A percentile compares a stretch with the other conserved stretches of the same genome.
phyloP scores from a whole-genome alignment of 2,797 vertebrate species.

The Masticophis lateralis region DNA sequence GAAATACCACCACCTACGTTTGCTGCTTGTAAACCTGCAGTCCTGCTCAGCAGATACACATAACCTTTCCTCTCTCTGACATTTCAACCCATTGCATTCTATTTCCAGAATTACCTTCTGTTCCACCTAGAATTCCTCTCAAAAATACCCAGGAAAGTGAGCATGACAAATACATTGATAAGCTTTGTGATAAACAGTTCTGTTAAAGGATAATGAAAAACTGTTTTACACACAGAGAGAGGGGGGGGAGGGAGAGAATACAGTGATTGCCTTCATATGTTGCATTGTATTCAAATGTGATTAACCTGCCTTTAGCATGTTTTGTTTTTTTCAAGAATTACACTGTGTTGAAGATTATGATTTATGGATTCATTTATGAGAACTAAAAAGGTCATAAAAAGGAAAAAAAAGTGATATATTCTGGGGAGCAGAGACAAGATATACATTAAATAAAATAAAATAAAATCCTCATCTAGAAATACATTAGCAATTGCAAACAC shows the following conservation, averaged over 20 bases:
- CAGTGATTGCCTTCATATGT: background rate
- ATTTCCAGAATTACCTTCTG: background rate
- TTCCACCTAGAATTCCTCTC: background rate
- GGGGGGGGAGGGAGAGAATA: too few relatives aligned
- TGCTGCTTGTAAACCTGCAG: background rate
- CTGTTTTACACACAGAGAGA: background rate
- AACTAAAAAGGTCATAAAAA: background rate
- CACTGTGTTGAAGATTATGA: background rate
- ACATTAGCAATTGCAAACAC: background rate
- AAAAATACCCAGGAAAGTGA: background rate
- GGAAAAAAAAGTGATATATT: background rate
- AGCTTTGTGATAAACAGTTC: background rate
- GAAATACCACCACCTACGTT: background rate
- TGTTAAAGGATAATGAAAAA: background rate
- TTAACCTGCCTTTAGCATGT: background rate
- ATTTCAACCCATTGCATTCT: background rate
- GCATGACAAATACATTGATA: background rate
- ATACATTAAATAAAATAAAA: background rate
- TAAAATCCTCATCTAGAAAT: background rate
- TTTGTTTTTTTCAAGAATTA: background rate
- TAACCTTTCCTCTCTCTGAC: background rate
- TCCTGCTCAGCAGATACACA: background rate
- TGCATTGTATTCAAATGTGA: background rate
- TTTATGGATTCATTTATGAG: background rate
- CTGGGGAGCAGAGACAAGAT: background rate